Conservation (phyloP, 1,140 invertebrate species). For the Drosophila watanabei region DNA sequence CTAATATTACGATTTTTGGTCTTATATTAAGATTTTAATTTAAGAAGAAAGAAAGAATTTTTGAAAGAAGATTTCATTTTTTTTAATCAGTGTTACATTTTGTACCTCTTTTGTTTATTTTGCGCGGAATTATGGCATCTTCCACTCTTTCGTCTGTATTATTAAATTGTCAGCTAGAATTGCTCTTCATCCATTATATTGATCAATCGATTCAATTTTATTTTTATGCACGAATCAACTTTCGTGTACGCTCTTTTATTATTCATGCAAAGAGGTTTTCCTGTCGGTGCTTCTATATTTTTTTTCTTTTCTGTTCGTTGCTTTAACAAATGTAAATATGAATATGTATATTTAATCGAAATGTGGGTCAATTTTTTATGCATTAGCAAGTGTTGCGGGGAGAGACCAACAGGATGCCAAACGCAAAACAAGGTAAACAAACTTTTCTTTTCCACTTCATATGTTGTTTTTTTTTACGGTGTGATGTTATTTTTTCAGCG, state of each 20-base stretch:
- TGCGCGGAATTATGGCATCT: not conserved
- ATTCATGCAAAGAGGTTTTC: constrained; percentile 62
- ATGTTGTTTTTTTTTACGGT: not conserved
- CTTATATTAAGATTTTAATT: too few species aligned
- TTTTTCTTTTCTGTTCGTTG: constrained; percentile 31
- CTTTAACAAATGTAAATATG: constrained; percentile 70
- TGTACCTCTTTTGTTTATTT: not conserved
- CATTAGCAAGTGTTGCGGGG: constrained; percentile 53
- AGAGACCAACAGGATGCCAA: constrained; percentile 12
- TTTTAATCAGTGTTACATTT: too few species aligned
- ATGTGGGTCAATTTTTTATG: constrained; percentile 79
- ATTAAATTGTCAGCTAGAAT: constrained; percentile 71
- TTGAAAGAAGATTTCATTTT: too few species aligned
- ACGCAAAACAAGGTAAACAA: constrained; percentile 1
- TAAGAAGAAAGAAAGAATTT: too few species aligned
- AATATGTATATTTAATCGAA: constrained; percentile 75
- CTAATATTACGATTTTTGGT: too few species aligned
- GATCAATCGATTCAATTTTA: constrained; percentile 66
- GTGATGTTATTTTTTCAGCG: constrained; percentile 16
- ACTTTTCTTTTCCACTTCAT: constrained; percentile 17
- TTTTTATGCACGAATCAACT: constrained; percentile 46
- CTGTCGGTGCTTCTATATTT: constrained; percentile 15
- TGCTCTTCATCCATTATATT: constrained; percentile 55
- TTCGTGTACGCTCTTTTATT: constrained; percentile 44
- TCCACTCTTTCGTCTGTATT: constrained; percentile 7